A percentile compares a stretch with the other conserved stretches of the same genome.
phyloP scores from a whole-genome alignment of 2,797 vertebrate genomes.

The Alectoris magna region DNA sequence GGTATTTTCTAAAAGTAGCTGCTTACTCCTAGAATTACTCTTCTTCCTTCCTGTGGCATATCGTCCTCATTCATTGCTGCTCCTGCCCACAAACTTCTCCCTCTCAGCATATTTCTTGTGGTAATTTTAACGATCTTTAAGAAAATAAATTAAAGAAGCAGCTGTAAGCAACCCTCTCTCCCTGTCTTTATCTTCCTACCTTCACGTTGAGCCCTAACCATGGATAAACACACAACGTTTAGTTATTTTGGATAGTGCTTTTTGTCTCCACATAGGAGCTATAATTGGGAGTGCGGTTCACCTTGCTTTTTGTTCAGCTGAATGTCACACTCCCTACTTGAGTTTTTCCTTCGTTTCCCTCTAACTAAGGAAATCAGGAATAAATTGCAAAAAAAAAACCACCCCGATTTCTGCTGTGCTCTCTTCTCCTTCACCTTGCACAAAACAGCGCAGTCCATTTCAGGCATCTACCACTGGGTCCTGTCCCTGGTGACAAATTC shows the following conservation, averaged over 20 bases:
- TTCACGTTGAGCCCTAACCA: background rate
- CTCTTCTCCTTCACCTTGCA: background rate
- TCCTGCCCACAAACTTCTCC: conserved; percentile 60
- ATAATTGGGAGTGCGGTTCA: conserved; percentile 13
- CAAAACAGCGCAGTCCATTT: background rate
- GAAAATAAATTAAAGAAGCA: background rate
- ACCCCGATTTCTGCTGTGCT: background rate
- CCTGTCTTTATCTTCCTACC: background rate
- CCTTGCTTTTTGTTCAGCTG: conserved; percentile 26
- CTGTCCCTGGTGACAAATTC: background rate
- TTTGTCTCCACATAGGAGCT: background rate
- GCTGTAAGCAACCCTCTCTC: background rate
- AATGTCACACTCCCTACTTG: background rate
- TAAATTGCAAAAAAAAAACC: background rate
- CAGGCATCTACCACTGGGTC: background rate
- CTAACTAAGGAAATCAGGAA: background rate
- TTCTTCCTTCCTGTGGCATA: conserved; percentile 67
- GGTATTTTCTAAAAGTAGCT: conserved; percentile 68
- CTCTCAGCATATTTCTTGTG: conserved; percentile 55
- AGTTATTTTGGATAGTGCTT: background rate
- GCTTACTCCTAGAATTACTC: conserved; percentile 70
- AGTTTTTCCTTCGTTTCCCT: background rate
- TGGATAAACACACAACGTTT: background rate
- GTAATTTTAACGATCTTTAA: background rate
- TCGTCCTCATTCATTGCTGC: conserved; percentile 46